phyloP scores from a whole-genome alignment of 2,888 invertebrate genomes.

The Blera fallax region DNA sequence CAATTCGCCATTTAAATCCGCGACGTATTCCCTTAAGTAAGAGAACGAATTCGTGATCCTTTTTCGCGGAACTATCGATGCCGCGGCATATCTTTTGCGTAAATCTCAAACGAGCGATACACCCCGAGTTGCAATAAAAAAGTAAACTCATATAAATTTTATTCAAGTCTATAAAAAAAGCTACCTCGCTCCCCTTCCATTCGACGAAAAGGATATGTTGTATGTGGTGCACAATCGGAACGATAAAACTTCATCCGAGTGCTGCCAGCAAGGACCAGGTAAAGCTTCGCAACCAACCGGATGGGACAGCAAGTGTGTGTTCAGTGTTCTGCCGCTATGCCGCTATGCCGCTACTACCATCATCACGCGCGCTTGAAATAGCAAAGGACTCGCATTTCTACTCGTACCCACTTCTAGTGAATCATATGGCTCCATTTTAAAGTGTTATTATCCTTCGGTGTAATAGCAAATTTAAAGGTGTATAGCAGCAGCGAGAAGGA shows the following conservation, averaged over 20 bases:
- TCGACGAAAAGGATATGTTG: neutral
- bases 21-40: neutral
- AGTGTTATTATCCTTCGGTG: conserved; percentile 62
- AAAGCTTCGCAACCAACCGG: conserved; percentile 11
- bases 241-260: conserved; percentile 45
- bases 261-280: conserved; percentile 28
- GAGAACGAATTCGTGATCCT: neutral
- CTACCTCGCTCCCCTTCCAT: no score
- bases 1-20: conserved; percentile 22
- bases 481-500: neutral
- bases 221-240: conserved; percentile 26
- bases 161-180: conserved; percentile 29
- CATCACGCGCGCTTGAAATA: no score
- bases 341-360: no score
- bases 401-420: conserved; percentile 8
- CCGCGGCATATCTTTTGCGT: neutral
- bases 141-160: conserved; percentile 60
- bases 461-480: conserved; percentile 55
- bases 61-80: conserved; percentile 7
- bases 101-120: conserved; percentile 16
- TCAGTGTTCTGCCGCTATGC: neutral
- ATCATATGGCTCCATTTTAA: conserved; percentile 61
- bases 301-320: conserved; percentile 33
- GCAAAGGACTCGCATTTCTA: neutral
- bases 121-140: conserved; percentile 33